These are phyloP conservation scores for Plecotus auritus DNA, from an alignment of 2,113 vertebrate genomes.

Conservation along the genomic window DNA sequence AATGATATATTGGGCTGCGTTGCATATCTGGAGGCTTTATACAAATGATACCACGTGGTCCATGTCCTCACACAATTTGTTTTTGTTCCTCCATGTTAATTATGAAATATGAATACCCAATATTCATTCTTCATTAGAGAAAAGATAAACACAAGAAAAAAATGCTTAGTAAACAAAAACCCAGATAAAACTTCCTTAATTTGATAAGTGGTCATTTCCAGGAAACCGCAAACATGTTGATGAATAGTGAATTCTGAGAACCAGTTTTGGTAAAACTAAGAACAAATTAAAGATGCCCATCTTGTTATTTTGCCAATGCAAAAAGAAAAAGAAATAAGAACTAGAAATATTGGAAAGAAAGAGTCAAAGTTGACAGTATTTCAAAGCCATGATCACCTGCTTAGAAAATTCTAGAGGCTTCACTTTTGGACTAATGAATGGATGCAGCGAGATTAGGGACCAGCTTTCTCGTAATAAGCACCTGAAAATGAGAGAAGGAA, in stretches of 20 bases:
- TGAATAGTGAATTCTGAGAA: not conserved
- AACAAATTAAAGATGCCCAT: not conserved
- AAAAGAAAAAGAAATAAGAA: not conserved
- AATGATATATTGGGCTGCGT: not conserved
- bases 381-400: not conserved
- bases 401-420: not conserved
- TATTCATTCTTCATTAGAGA: not conserved
- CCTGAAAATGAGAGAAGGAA: not conserved
- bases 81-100: not conserved
- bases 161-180: not conserved
- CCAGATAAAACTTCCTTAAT: not conserved
- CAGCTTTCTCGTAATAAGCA: not conserved
- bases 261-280: not conserved
- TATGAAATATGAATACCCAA: not conserved
- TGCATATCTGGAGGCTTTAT: not conserved
- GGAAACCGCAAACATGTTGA: not conserved
- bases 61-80: not conserved
- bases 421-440: not conserved
- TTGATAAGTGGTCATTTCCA: not conserved
- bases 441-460: not conserved
- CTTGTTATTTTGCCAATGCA: not conserved
- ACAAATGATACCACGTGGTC: not conserved
- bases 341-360: not conserved
- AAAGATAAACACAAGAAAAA: not conserved
- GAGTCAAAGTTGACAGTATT: not conserved